Percentiles rank a stretch among this genome's conserved stretches.
phyloP scores from a whole-genome alignment of 2,113 vertebrate species.

The Macaca fascicularis region T2T-MFA8v1.1 NC_088395.1:76849001-76849500 shows the following conservation, averaged over 20 bases:
- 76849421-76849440: no score
- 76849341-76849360: background rate
- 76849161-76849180: background rate
- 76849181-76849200: background rate
- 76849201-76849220: background rate
- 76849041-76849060: slow-evolving; percentile 26
- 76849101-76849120: slow-evolving; percentile 22
- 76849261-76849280: background rate
- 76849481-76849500: no score
- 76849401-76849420: no score
- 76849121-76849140: background rate
- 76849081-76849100: background rate
- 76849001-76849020: slow-evolving; percentile 31
- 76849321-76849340: slow-evolving; percentile 4
- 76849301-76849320: background rate
- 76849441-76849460: no score
- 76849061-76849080: slow-evolving; percentile 6
- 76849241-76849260: background rate
- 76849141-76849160: background rate
- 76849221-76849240: background rate
- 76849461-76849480: no score
- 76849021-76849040: background rate
- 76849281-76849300: background rate
- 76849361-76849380: slow-evolving; percentile 15
- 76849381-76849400: background rate